Percentiles rank a stretch among this genome's conserved stretches.
Evolutionary conservation across 2,888 invertebrate genomes (phyloP).

Genomic region (Phyllotreta cruciferae): DNA sequence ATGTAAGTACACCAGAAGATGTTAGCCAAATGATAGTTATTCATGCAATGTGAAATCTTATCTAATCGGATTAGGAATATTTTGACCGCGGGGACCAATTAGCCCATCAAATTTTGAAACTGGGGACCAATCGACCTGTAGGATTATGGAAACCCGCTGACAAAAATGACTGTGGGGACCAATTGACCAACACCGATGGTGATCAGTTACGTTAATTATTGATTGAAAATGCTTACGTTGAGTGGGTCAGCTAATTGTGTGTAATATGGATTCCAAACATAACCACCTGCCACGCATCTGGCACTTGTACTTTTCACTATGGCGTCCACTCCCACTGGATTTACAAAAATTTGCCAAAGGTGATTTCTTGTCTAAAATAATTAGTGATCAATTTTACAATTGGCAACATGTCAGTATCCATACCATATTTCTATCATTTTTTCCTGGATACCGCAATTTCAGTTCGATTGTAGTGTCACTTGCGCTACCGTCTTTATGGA

Average conservation of each 20-base stretch:
- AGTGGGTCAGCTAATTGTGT: conserved; percentile 89
- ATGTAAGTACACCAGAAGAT: too few species aligned
- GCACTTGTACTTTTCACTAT: conserved; percentile 79
- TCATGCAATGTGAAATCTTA: too few species aligned
- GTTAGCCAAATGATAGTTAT: too few species aligned
- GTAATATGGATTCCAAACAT: conserved; percentile 90
- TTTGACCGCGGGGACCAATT: too few species aligned
- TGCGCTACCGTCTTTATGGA: conserved; percentile 84
- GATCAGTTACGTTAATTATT: neutral
- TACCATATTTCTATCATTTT: conserved; percentile 81
- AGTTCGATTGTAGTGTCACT: conserved; percentile 92
- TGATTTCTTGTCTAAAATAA: conserved; percentile 76
- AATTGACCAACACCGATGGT: too few species aligned
- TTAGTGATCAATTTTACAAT: conserved; percentile 8
- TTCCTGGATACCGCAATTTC: conserved; percentile 86
- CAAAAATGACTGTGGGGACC: too few species aligned
- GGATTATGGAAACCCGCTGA: too few species aligned
- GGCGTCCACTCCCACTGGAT: conserved; percentile 91
- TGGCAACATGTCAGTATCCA: neutral
- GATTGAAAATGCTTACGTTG: conserved; percentile 67
- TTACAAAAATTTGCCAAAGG: conserved; percentile 90
- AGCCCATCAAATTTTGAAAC: too few species aligned
- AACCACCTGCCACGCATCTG: conserved; percentile 90
- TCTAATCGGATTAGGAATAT: too few species aligned
- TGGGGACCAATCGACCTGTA: too few species aligned